phyloP scores from a whole-genome alignment of 2,888 invertebrate genomes.

The Smittia sp. region DNA sequence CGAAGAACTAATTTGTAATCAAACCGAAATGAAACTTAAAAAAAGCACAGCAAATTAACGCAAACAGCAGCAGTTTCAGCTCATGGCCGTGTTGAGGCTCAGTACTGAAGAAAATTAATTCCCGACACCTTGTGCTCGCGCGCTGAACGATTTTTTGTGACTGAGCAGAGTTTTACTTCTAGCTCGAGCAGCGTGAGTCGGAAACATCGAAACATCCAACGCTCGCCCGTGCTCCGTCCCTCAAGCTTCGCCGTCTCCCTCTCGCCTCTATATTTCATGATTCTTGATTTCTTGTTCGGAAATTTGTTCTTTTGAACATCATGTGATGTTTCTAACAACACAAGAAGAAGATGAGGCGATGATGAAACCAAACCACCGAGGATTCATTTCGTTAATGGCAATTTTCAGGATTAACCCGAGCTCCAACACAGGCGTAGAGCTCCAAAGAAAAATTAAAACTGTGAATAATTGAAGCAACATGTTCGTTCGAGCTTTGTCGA shows the following conservation, averaged over 20 bases:
- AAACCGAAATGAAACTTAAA: slow-evolving; percentile 32
- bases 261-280: too few relatives aligned
- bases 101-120: slow-evolving; percentile 17
- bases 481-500: neutral
- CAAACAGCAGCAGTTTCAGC: slow-evolving; percentile 32
- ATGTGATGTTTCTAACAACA: neutral
- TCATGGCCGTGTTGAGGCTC: slow-evolving; percentile 34
- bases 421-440: neutral
- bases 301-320: slow-evolving; percentile 8
- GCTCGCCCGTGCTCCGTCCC: neutral
- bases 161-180: slow-evolving; percentile 18
- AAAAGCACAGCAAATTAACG: slow-evolving; percentile 26
- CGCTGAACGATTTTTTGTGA: slow-evolving; percentile 16
- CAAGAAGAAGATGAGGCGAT: neutral
- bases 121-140: neutral
- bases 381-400: neutral
- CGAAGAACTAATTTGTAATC: slow-evolving; percentile 9
- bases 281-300: neutral
- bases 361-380: neutral
- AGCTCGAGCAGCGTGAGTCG: neutral
- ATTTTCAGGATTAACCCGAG: neutral
- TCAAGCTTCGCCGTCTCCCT: neutral
- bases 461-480: slow-evolving; percentile 17
- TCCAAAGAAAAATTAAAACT: neutral
- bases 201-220: slow-evolving; percentile 13